A percentile compares a stretch with the other conserved stretches of the same genome.
Conservation (phyloP, 2,113 vertebrate genomes). For the Ptilonorhynchus violaceus region DNA sequence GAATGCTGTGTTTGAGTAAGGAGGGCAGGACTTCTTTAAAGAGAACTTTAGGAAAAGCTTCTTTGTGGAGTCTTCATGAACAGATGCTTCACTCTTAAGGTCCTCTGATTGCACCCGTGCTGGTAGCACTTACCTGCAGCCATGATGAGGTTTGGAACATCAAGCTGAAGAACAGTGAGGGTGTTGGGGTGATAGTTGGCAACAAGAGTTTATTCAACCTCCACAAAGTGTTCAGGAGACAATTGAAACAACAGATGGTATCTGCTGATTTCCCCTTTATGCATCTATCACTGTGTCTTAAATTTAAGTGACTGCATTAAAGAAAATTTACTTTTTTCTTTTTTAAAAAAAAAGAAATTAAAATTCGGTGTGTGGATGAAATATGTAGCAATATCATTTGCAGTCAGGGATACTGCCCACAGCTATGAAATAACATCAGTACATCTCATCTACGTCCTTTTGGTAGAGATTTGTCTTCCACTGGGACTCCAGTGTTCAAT, state of each 20-base stretch:
- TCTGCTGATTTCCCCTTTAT: neutral
- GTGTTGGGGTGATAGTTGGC: neutral
- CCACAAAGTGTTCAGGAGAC: neutral
- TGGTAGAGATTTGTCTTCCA: neutral
- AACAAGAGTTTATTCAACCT: neutral
- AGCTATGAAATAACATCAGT: neutral
- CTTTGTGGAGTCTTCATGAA: neutral
- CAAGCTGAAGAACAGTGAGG: neutral
- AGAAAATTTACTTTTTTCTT: neutral
- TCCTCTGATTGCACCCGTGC: neutral
- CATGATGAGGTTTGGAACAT: neutral
- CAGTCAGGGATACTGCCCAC: neutral
- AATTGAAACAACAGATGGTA: neutral
- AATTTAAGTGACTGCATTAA: neutral
- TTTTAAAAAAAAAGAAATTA: neutral
- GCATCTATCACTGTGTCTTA: neutral
- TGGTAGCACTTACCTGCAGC: neutral
- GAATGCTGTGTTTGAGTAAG: neutral
- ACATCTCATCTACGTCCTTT: neutral
- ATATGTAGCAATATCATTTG: neutral
- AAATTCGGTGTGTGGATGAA: neutral
- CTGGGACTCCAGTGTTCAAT: neutral
- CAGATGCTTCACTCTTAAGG: neutral
- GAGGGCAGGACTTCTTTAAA: neutral
- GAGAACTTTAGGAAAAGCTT: neutral